phyloP scores from a whole-genome alignment of 2,888 invertebrate species.

The Lepidocyrtoides sp. region DNA sequence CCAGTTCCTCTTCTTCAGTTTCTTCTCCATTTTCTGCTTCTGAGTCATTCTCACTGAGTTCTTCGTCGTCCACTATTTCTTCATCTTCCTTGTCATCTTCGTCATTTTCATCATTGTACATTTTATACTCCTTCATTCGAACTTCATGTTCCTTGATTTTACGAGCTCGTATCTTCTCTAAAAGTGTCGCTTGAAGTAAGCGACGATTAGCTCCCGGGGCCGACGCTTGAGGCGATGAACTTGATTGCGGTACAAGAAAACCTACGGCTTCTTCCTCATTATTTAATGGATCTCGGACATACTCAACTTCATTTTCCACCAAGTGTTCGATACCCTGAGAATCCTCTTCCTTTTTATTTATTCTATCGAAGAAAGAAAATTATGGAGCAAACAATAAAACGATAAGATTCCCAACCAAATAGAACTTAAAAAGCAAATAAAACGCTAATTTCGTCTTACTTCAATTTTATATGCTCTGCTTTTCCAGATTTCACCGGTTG shows the following conservation, averaged over 20 bases:
- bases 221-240: conserved; percentile 45
- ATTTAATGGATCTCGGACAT: conserved; percentile 74
- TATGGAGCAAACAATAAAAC: background rate
- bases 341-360: conserved; percentile 86
- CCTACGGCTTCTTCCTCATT: conserved; percentile 77
- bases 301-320: conserved; percentile 84
- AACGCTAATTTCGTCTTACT: no score
- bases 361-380: conserved; percentile 83
- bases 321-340: conserved; percentile 86
- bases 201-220: conserved; percentile 81
- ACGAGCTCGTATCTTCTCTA: conserved; percentile 82
- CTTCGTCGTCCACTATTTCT: conserved; percentile 86
- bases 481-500: conserved; percentile 88
- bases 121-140: conserved; percentile 86
- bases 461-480: conserved; percentile 88
- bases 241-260: background rate
- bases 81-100: conserved; percentile 86
- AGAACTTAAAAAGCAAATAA: conserved; percentile 86
- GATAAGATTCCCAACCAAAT: background rate
- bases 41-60: conserved; percentile 85
- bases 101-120: conserved; percentile 85
- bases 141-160: conserved; percentile 85
- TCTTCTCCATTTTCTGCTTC: conserved; percentile 65
- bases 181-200: conserved; percentile 72
- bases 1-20: conserved; percentile 70